phyloP scores from a whole-genome alignment of 2,888 invertebrate genomes.

The Drosophila flavopinicola region DNA sequence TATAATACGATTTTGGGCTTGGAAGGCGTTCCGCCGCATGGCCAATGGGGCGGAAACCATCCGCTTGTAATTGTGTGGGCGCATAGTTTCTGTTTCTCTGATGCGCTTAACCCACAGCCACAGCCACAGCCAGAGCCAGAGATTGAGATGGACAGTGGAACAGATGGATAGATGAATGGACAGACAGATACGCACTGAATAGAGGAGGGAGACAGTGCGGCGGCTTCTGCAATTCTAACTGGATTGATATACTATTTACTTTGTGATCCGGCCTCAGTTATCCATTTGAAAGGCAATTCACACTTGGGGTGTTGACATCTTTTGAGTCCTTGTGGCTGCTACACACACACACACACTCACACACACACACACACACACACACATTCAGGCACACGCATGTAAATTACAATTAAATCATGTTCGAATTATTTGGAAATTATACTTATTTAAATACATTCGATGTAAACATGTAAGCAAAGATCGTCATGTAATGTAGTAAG shows the following conservation, averaged over 20 bases:
- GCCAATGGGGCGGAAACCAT: constrained; percentile 42
- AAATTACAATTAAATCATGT: too few relatives aligned
- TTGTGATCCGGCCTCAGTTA: neutral
- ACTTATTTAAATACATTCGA: too few relatives aligned
- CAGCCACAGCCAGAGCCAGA: neutral
- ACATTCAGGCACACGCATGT: too few relatives aligned
- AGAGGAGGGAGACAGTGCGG: neutral
- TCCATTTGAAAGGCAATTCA: neutral
- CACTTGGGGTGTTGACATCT: neutral
- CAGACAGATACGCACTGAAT: constrained; percentile 1
- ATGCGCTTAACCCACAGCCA: constrained; percentile 50
- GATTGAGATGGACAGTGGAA: too few relatives aligned
- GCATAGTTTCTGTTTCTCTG: constrained; percentile 31
- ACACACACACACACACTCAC: too few relatives aligned
- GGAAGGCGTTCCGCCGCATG: constrained; percentile 15
- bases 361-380: too few relatives aligned
- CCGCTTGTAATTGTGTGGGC: constrained; percentile 69
- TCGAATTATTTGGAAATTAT: too few relatives aligned
- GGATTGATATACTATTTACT: constrained; percentile 9
- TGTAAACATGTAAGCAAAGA: too few relatives aligned
- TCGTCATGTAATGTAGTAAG: too few relatives aligned
- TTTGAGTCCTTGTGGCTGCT: neutral
- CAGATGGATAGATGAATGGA: neutral
- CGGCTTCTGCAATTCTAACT: constrained; percentile 6
- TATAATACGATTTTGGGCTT: constrained; percentile 39